Conservation (phyloP, 2,888 invertebrate genomes). For the Yponomeuta evonymella region DNA sequence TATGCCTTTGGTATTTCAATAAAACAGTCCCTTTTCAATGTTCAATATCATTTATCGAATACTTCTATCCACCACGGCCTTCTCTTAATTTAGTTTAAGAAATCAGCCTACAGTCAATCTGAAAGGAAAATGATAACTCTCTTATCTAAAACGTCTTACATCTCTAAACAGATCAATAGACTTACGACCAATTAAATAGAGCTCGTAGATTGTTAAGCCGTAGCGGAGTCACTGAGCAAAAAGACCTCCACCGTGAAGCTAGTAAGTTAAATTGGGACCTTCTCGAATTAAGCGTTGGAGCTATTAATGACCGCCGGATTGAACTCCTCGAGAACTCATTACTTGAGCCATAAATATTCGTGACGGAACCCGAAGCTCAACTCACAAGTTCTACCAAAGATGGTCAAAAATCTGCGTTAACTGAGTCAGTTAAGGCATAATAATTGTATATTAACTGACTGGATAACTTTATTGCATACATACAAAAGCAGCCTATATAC, state of each 20-base stretch:
- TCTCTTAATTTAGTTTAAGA: conserved; percentile 17
- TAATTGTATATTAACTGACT: no score
- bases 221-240: conserved; percentile 25
- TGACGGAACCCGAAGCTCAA: conserved; percentile 7
- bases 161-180: conserved; percentile 22
- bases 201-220: not conserved
- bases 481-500: no score
- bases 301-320: conserved; percentile 57
- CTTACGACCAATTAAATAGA: conserved; percentile 35
- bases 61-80: no score
- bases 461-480: no score
- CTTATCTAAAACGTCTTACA: conserved; percentile 30
- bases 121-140: conserved; percentile 46
- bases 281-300: conserved; percentile 33
- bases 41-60: no score
- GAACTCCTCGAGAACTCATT: conserved; percentile 56
- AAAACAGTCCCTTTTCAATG: no score
- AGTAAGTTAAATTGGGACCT: conserved; percentile 35
- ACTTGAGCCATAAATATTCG: conserved; percentile 54
- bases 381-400: no score
- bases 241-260: conserved; percentile 30
- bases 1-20: no score
- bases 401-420: no score
- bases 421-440: no score
- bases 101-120: conserved; percentile 49